A percentile compares a stretch with the other conserved stretches of the same genome.
Conservation (phyloP, 2,113 vertebrate genomes). For the Psilopsiagon aurifrons region DNA sequence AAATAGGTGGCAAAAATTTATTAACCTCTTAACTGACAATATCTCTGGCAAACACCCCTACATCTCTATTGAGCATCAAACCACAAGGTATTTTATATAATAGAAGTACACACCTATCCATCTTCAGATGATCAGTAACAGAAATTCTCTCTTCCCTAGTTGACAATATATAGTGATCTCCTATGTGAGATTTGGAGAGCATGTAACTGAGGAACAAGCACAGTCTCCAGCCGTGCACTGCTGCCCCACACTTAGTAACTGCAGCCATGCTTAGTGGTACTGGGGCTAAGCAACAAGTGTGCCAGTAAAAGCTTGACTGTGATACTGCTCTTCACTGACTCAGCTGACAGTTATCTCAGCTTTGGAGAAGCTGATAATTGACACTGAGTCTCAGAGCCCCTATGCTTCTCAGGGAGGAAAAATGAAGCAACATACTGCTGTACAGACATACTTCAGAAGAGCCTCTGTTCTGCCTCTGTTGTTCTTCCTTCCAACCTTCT, state of each 20-base stretch:
- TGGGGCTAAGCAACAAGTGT: neutral
- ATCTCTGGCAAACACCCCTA: neutral
- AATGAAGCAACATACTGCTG: neutral
- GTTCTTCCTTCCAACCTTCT: neutral
- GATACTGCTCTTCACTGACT: neutral
- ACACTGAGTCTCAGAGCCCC: neutral
- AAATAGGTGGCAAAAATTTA: neutral
- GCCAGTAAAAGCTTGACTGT: neutral
- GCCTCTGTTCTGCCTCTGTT: neutral
- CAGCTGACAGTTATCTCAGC: neutral
- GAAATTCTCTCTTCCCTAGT: neutral
- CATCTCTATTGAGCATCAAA: neutral
- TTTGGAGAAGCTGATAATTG: neutral
- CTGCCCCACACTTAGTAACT: neutral
- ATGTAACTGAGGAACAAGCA: neutral
- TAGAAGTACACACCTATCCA: neutral
- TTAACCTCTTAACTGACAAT: no score
- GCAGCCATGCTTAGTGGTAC: neutral
- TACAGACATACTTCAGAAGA: neutral
- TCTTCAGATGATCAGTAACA: neutral
- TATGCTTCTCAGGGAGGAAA: neutral
- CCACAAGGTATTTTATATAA: neutral
- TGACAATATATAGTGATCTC: neutral
- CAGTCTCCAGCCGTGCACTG: neutral
- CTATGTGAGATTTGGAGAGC: neutral